Percentiles rank a stretch among this genome's conserved stretches.
These are phyloP conservation scores for Corythoichthys intestinalis DNA, from an alignment of 2,113 vertebrate genomes.

Conservation along the genomic window DNA sequence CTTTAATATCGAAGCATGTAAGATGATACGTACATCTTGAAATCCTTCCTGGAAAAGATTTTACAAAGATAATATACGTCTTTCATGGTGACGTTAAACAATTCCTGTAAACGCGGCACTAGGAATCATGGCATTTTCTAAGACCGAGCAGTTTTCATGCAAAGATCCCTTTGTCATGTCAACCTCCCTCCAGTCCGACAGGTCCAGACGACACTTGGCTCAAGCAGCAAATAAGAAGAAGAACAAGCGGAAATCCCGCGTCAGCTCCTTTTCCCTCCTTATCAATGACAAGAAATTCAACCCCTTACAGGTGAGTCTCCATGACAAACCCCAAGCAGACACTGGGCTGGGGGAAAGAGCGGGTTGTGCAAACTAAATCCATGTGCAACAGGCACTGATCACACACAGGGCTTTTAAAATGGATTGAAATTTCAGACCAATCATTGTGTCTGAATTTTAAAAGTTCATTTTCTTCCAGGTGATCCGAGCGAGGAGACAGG, in stretches of 20 bases:
- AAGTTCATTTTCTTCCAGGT: slow-evolving; percentile 41
- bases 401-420: background rate
- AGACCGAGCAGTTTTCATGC: background rate
- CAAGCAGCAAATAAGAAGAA: slow-evolving; percentile 55
- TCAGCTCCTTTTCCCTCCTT: slow-evolving; percentile 65
- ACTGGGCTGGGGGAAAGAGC: slow-evolving; percentile 39
- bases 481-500: slow-evolving; percentile 58
- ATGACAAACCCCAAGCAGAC: slow-evolving; percentile 45
- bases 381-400: background rate
- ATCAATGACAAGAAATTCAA: slow-evolving; percentile 42
- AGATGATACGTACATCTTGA: too few species aligned
- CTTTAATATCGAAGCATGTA: too few species aligned
- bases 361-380: slow-evolving; percentile 12
- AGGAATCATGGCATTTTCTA: too few species aligned
- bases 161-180: slow-evolving; percentile 15
- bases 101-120: too few species aligned
- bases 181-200: slow-evolving; percentile 50
- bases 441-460: background rate
- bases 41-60: too few species aligned
- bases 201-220: slow-evolving; percentile 59
- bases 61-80: too few species aligned
- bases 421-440: background rate
- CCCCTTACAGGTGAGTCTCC: slow-evolving; percentile 63
- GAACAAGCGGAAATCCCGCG: slow-evolving; percentile 52
- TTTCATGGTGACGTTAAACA: too few species aligned